Evolutionary conservation across 1,140 invertebrate genomes (phyloP).

Genomic region (Gonioctena quinquepunctata): DNA sequence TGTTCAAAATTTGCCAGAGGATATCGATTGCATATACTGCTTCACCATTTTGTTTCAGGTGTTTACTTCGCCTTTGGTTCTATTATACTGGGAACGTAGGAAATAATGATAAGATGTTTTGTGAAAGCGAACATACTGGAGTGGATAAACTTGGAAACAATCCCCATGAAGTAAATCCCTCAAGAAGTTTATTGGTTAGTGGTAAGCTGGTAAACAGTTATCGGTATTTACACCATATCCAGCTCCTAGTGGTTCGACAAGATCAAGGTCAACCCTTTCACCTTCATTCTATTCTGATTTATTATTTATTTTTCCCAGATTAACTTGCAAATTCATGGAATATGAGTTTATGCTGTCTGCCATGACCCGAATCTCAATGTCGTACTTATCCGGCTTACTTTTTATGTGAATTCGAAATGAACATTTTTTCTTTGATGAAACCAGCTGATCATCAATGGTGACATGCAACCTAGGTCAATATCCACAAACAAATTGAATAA

Average conservation of each 20-base stretch:
- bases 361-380: constrained; percentile 49
- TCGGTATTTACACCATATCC: constrained; percentile 33
- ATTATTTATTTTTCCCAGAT: constrained; percentile 26
- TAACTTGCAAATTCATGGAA: constrained; percentile 29
- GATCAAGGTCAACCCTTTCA: constrained; percentile 23
- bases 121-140: background rate
- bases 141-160: background rate
- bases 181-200: background rate
- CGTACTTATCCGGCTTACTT: constrained; percentile 57
- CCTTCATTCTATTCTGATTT: constrained; percentile 30
- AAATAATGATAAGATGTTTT: too few relatives aligned
- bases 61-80: too few relatives aligned
- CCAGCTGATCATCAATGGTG: constrained; percentile 53
- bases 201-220: constrained; percentile 31
- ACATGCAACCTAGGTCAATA: constrained; percentile 35
- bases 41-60: too few relatives aligned
- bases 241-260: constrained; percentile 13
- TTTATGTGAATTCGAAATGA: constrained; percentile 54
- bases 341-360: constrained; percentile 22
- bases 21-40: too few relatives aligned
- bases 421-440: constrained; percentile 45
- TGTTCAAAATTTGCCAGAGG: too few relatives aligned
- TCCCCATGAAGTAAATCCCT: background rate
- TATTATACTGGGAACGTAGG: too few relatives aligned
- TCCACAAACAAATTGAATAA: constrained; percentile 10